These are phyloP conservation scores for Adela reaumurella DNA, from an alignment of 2,888 invertebrate genomes.

Conservation along the genomic window DNA sequence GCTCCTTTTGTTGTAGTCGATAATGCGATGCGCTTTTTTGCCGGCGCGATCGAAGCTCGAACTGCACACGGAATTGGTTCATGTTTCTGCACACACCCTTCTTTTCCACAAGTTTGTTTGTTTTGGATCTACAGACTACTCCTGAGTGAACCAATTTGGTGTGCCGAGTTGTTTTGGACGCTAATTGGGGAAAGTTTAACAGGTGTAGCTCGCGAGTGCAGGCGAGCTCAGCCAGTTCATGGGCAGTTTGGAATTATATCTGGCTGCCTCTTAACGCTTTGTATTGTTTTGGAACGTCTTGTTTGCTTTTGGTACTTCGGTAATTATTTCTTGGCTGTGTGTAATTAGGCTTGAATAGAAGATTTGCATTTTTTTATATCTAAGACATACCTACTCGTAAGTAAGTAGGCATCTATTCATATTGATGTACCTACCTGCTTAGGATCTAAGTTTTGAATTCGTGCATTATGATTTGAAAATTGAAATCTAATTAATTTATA, in stretches of 20 bases:
- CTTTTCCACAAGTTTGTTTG: background rate
- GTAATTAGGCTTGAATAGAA: too few species aligned
- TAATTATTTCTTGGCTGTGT: too few species aligned
- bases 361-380: too few species aligned
- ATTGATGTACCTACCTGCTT: too few species aligned
- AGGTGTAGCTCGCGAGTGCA: background rate
- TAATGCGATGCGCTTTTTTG: constrained; percentile 56
- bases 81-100: background rate
- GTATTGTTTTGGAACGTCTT: too few species aligned
- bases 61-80: background rate
- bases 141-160: background rate
- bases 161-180: background rate
- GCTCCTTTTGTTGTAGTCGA: constrained; percentile 54
- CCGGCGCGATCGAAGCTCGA: constrained; percentile 29
- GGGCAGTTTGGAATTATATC: background rate
- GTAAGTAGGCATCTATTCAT: too few species aligned
- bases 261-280: too few species aligned
- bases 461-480: too few species aligned
- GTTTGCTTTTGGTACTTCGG: too few species aligned
- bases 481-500: too few species aligned
- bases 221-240: background rate
- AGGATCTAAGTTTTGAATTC: too few species aligned
- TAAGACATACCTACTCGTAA: too few species aligned
- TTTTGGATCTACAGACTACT: background rate
- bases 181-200: background rate